Evolutionary conservation across 2,797 vertebrate genomes (phyloP).

Genomic region (Amblyopsis hoosieri): DNA sequence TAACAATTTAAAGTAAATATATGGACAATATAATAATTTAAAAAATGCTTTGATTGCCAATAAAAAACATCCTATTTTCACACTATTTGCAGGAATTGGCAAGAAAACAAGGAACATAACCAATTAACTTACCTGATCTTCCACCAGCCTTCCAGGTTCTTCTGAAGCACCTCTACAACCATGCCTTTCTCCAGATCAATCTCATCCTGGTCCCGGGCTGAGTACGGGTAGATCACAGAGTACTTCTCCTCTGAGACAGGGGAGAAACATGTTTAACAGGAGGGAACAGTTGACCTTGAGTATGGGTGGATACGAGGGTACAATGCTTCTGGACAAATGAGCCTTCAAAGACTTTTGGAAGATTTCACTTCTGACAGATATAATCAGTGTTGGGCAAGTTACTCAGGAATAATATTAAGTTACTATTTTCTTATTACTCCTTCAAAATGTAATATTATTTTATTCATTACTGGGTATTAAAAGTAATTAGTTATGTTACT

Average conservation of each 20-base stretch:
- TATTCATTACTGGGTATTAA: no score
- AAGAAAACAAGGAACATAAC: not conserved
- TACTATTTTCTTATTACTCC: no score
- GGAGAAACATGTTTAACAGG: conserved; percentile 24
- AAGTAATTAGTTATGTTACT: no score
- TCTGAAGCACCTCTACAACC: conserved; percentile 94
- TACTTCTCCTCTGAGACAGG: conserved; percentile 89
- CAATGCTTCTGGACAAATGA: no score
- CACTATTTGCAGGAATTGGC: not conserved
- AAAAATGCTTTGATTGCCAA: not conserved
- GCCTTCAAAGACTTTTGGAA: no score
- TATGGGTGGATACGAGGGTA: not conserved
- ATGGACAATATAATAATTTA: not conserved
- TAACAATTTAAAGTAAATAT: no score
- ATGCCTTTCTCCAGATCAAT: conserved; percentile 93
- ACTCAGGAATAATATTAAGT: no score
- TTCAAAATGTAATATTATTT: no score
- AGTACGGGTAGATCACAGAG: conserved; percentile 91
- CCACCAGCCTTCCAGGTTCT: conserved; percentile 99
- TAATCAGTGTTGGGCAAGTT: no score
- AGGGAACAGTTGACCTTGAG: not conserved
- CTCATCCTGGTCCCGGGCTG: conserved; percentile 93
- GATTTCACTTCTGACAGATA: no score
- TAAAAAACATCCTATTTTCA: not conserved
- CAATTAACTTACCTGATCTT: conserved; percentile 90